Conservation (phyloP, 2,113 vertebrate species). For the Megaceryle torquata region DNA sequence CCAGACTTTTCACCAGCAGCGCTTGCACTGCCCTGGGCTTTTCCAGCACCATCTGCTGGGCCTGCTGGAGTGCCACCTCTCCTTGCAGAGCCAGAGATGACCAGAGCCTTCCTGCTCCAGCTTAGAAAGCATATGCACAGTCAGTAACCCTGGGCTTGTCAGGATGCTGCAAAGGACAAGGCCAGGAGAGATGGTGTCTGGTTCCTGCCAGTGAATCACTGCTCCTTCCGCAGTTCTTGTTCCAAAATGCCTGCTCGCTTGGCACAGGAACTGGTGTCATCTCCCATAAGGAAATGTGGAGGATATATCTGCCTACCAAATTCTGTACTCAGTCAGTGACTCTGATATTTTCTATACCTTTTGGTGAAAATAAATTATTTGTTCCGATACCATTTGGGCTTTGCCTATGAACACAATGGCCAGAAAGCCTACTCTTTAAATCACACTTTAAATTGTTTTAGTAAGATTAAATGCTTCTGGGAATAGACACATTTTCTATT, state of each 20-base stretch:
- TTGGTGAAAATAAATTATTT: background rate
- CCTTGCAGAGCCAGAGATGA: background rate
- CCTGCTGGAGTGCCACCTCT: fast-evolving
- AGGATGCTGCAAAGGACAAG: background rate
- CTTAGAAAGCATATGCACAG: background rate
- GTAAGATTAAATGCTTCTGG: background rate
- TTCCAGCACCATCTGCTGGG: fast-evolving
- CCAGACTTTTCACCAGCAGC: background rate
- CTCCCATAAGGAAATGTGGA: background rate
- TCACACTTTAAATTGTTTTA: background rate
- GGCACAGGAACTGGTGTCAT: background rate
- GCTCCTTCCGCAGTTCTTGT: background rate
- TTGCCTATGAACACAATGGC: background rate
- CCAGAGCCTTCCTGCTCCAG: background rate
- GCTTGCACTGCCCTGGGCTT: background rate
- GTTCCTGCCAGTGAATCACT: background rate
- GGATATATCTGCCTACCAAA: background rate
- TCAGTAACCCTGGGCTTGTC: no score
- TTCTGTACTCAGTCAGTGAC: background rate
- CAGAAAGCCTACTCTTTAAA: background rate
- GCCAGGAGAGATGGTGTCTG: background rate
- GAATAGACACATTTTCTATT: background rate
- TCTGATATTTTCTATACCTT: background rate
- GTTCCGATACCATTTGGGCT: background rate
- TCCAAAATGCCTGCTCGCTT: background rate